Evolutionary conservation across 2,888 invertebrate genomes (phyloP).

Genomic region (Chirona hameri): DNA sequence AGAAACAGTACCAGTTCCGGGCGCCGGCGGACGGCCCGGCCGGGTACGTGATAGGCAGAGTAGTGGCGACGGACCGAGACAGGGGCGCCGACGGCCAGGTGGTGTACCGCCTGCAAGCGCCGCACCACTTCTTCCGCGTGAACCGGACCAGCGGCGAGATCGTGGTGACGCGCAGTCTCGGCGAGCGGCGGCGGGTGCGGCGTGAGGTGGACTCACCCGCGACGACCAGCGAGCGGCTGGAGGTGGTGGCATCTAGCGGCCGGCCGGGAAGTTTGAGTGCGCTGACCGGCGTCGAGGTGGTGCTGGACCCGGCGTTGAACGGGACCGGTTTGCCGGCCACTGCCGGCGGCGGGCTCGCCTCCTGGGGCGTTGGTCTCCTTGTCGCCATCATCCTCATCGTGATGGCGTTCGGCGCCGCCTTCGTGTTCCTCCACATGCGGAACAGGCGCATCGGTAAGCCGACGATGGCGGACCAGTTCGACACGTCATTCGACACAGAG

Average conservation of each 20-base stretch:
- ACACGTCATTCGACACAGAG: constrained; percentile 40
- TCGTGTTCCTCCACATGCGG: constrained; percentile 70
- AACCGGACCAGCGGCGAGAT: constrained; percentile 81
- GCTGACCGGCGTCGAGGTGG: constrained; percentile 79
- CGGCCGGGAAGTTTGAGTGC: constrained; percentile 79
- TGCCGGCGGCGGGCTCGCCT: constrained; percentile 66
- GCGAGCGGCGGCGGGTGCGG: constrained; percentile 43
- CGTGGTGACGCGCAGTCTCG: constrained; percentile 73
- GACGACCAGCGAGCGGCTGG: constrained; percentile 36
- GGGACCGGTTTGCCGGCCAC: constrained; percentile 56
- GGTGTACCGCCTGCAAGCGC: constrained; percentile 66
- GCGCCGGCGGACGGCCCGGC: constrained; percentile 60
- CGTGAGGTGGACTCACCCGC: constrained; percentile 29
- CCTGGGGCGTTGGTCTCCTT: constrained; percentile 83
- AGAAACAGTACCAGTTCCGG: constrained; percentile 75
- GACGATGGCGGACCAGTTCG: constrained; percentile 66
- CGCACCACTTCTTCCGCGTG: constrained; percentile 69
- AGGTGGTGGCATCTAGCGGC: constrained; percentile 85
- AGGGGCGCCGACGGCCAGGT: constrained; percentile 88
- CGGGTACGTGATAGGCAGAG: constrained; percentile 80
- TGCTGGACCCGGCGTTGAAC: constrained; percentile 59
- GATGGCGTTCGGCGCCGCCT: constrained; percentile 75
- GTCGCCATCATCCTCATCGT: constrained; percentile 76
- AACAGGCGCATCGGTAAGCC: constrained; percentile 65
- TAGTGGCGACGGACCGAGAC: constrained; percentile 86